phyloP scores from a whole-genome alignment of 2,113 vertebrate genomes.

The Illadopsis cleaveri region DNA sequence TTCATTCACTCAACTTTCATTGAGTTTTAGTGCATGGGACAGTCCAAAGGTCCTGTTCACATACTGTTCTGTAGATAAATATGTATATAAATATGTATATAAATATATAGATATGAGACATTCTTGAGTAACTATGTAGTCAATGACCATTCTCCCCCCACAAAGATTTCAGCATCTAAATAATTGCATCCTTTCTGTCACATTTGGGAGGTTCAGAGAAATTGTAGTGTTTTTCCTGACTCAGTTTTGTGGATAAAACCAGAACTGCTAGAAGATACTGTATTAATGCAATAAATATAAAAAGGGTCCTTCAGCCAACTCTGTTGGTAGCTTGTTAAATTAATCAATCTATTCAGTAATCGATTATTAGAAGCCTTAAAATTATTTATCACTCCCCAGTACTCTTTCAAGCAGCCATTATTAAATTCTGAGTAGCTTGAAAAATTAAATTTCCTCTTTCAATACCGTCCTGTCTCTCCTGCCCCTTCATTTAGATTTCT shows the following conservation, averaged over 20 bases:
- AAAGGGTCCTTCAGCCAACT: not conserved
- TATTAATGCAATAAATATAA: not conserved
- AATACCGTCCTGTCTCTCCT: not conserved
- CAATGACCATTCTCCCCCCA: not conserved
- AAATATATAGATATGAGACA: accelerated
- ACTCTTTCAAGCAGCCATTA: not conserved
- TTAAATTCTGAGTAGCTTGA: not conserved
- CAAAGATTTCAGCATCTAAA: not conserved
- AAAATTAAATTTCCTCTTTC: not conserved
- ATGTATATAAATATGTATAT: no score
- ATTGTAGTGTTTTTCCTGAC: not conserved
- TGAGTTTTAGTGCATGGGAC: not conserved
- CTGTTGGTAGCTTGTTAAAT: not conserved
- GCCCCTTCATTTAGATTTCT: not conserved
- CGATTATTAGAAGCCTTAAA: not conserved
- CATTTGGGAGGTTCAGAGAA: not conserved
- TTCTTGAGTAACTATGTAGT: not conserved
- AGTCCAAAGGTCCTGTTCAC: not conserved
- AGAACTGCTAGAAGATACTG: not conserved
- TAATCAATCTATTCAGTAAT: not conserved
- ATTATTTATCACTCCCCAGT: not conserved
- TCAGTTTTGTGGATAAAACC: not conserved
- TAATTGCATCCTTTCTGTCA: not conserved
- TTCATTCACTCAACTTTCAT: not conserved
- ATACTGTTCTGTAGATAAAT: not conserved